Percentiles rank a stretch among this genome's conserved stretches.
Conservation (phyloP, 1,140 invertebrate genomes). For the Adelges cooleyi region DNA sequence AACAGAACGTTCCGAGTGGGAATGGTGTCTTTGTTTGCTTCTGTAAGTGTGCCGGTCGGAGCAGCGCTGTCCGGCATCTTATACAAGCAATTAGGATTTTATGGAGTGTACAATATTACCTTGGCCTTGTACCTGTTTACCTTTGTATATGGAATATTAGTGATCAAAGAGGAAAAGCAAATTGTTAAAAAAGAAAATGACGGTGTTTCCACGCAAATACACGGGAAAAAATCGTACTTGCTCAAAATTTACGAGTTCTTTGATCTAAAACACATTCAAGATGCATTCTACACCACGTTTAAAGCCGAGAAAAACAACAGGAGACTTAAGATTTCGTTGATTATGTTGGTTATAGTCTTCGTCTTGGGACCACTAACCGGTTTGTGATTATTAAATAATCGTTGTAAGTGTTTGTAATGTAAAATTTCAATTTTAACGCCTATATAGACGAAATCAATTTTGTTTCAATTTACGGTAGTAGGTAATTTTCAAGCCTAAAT, state of each 20-base stretch:
- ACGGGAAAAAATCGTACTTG: not conserved
- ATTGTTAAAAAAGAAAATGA: not conserved
- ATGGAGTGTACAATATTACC: constrained; percentile 61
- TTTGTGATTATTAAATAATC: too few species aligned
- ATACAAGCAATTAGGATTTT: constrained; percentile 57
- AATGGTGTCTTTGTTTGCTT: constrained; percentile 65
- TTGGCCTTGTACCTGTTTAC: constrained; percentile 49
- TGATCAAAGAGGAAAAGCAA: not conserved
- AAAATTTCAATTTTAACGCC: too few species aligned
- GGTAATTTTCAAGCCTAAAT: too few species aligned
- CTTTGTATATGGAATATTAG: constrained; percentile 4
- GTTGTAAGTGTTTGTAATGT: too few species aligned
- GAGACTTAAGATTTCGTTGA: not conserved
- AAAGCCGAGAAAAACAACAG: not conserved
- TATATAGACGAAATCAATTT: too few species aligned
- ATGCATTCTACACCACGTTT: not conserved
- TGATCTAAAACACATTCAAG: not conserved
- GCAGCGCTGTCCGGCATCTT: constrained; percentile 60
- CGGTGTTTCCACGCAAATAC: not conserved
- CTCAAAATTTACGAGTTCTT: not conserved
- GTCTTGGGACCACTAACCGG: not conserved
- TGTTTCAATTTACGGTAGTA: too few species aligned
- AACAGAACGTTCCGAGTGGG: constrained; percentile 67
- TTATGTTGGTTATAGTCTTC: not conserved
- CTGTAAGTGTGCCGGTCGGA: constrained; percentile 62